Percentiles rank a stretch among this genome's conserved stretches.
Conservation (phyloP, 2,888 invertebrate genomes). For the Cantharis flavilabris region DNA sequence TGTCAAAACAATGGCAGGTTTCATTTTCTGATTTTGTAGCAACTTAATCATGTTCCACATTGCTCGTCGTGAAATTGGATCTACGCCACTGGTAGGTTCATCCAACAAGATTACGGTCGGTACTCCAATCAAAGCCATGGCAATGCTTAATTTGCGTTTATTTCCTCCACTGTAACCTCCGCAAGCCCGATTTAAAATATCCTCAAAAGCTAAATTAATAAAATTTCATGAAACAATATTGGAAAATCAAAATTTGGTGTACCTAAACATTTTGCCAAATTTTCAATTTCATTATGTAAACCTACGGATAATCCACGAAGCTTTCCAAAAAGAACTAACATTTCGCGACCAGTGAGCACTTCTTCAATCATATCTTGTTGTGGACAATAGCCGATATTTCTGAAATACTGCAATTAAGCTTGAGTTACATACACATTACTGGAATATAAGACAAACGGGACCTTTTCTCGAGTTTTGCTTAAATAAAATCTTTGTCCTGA, state of each 20-base stretch:
- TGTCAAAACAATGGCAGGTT: conserved; percentile 76
- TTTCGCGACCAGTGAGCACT: conserved; percentile 64
- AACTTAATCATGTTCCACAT: conserved; percentile 45
- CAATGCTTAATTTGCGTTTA: conserved; percentile 79
- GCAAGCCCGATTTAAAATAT: conserved; percentile 47
- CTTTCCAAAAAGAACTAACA: not conserved
- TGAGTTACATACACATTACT: not conserved
- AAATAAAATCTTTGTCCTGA: not conserved
- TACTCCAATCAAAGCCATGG: conserved; percentile 81
- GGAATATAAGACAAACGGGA: not conserved
- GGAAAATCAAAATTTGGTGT: not conserved
- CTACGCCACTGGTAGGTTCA: conserved; percentile 88
- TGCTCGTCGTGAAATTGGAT: conserved; percentile 65
- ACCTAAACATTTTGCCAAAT: conserved; percentile 58
- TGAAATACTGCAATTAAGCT: conserved; percentile 62
- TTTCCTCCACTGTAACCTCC: conserved; percentile 69
- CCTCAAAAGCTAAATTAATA: conserved; percentile 39
- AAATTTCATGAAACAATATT: too few species aligned
- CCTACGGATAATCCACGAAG: conserved; percentile 79
- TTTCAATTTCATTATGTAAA: conserved; percentile 79
- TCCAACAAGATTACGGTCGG: conserved; percentile 65
- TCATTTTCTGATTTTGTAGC: conserved; percentile 14
- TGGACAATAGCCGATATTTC: conserved; percentile 85
- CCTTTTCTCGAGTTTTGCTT: not conserved
- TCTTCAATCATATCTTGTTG: conserved; percentile 82